Evolutionary conservation across 2,797 vertebrate species (phyloP), one percentile per base, ranked within the genome.

Genomic region (Pteronotus mesoamericanus): DNA sequence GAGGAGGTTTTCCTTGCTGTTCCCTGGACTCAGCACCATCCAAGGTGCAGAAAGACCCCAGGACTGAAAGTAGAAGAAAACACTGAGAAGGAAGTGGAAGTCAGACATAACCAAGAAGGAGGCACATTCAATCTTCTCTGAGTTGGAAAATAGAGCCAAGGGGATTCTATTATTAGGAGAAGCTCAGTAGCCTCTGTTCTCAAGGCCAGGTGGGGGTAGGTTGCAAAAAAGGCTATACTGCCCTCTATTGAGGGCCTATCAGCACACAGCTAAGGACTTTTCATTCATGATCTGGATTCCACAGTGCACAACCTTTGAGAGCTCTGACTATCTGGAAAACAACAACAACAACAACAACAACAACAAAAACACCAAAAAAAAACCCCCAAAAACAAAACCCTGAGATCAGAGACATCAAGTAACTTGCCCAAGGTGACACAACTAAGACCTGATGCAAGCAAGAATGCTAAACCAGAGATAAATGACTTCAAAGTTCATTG

Each of bases 151-250:
- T 61, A 61, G 80, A 92, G 53, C 29, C 77, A 72, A 82, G 59
- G 84, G 87, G 57, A 90, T 90, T 94, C 86, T 89, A 57, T 87
- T 39, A 90, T 61, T 91, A 90, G 84, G 32, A 83, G 32, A 86
- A 59, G 37, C 48, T 82, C 34, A 2, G 59, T 4, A 19, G 51
- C 46, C 34, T 79, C 61, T 64, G 11, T 61, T 86, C 39, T 9
- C 44, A 26, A 53, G 57, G 32, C 51, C 37, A 51, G 5, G 37
- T 48, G 3, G n/a, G 64, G 77, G 53, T 6, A 4, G 48, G 34
- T 69, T 79, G 78, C 74, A 72, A 37, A 91, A 86, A 85, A 77
- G 75, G 21, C 39, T 77, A n/a, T 57, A 94, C 88, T 78, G 83
- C 89, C 94, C 97, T 96, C 93, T 94, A 0, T 61, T 9, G 64